phyloP scores from a whole-genome alignment of 2,113 vertebrate species.

The Rhinolophus sinicus region DNA sequence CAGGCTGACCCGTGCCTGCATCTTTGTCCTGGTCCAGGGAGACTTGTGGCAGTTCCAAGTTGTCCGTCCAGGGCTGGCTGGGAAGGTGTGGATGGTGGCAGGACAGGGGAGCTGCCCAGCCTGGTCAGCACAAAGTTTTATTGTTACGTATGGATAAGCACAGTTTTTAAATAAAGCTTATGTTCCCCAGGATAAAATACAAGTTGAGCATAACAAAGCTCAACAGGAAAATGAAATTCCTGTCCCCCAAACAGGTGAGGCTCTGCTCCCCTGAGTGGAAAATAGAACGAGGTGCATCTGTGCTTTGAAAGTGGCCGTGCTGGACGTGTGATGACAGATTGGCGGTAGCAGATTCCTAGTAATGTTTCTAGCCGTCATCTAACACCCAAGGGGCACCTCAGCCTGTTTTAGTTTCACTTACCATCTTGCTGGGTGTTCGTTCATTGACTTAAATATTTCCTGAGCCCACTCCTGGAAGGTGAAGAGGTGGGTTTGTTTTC shows the following conservation, averaged over 20 bases:
- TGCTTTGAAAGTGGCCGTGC: neutral
- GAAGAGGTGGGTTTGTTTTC: neutral
- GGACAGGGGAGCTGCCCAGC: neutral
- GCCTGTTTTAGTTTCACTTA: too few relatives aligned
- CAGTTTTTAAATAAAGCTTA: neutral
- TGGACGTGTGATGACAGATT: rapidly evolving
- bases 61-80: neutral
- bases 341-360: neutral
- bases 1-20: neutral
- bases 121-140: neutral
- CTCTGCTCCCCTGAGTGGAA: neutral
- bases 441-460: neutral
- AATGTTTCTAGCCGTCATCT: neutral
- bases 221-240: neutral
- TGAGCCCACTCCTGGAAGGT: neutral
- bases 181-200: neutral
- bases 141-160: neutral
- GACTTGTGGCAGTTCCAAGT: too few relatives aligned
- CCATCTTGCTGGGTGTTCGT: neutral
- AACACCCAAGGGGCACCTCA: neutral
- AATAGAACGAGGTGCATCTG: neutral
- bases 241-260: neutral
- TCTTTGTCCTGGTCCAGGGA: neutral
- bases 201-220: neutral
- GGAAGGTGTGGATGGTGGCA: neutral